Conservation (phyloP, 2,797 vertebrate genomes). For the Sebastes elongatus region DNA sequence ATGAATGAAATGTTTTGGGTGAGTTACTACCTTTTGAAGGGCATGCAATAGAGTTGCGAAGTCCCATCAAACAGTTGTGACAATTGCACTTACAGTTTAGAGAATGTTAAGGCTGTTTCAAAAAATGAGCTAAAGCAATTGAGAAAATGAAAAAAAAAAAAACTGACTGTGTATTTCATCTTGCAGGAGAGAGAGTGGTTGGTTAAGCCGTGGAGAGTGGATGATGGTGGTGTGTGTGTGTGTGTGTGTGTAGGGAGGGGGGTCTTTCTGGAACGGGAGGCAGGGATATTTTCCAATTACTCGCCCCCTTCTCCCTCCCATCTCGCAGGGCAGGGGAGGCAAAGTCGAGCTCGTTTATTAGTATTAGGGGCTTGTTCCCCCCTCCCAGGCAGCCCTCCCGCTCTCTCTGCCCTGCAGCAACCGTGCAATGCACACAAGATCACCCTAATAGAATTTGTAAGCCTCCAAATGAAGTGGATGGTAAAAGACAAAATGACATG, state of each 20-base stretch:
- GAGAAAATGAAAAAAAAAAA: conserved; percentile 6
- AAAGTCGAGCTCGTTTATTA: conserved; percentile 78
- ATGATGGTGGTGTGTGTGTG: background rate
- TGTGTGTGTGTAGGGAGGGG: background rate
- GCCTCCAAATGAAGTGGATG: conserved; percentile 67
- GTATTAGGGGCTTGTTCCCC: conserved; percentile 65
- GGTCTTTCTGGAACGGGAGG: conserved; percentile 52
- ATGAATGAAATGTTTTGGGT: no score
- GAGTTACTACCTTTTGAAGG: no score
- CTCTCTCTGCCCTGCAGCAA: conserved; percentile 37
- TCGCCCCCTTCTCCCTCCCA: conserved; percentile 61
- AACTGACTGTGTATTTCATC: conserved; percentile 49
- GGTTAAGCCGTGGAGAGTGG: background rate
- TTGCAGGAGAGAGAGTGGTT: conserved; percentile 39
- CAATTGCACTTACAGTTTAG: no score
- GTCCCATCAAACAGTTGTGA: no score
- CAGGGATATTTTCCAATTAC: conserved; percentile 84
- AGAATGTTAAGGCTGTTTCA: no score
- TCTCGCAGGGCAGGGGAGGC: conserved; percentile 68
- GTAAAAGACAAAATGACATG: conserved; percentile 57
- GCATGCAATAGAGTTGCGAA: no score
- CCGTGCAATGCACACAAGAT: conserved; percentile 45
- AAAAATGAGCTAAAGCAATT: no score
- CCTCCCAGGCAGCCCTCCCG: background rate
- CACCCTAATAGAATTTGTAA: conserved; percentile 68